Evolutionary conservation across 2,888 invertebrate species (phyloP), one percentile per base, ranked within the genome.

Genomic region (Ferdinandea cuprea): DNA sequence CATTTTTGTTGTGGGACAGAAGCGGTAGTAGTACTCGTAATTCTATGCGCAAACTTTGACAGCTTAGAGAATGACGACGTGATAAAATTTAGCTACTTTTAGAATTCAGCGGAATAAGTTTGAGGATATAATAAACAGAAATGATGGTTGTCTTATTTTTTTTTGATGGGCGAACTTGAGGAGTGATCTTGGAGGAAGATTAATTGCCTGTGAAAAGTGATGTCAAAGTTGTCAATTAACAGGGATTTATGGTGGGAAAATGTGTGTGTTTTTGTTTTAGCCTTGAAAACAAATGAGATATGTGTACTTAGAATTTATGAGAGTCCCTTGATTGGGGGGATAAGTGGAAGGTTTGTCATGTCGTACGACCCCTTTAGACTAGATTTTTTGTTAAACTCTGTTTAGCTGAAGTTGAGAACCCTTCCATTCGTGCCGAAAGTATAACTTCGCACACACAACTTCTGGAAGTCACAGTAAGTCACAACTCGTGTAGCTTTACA

Each of bases 11-110:
- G 40, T 61, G 54, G 59, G 59, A 68, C 66, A 50, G 21, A 9
- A 30, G 40, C 44, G 35, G 11, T 48, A 48, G 54, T 54, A 56
- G 32, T 46, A 30, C 13, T 17, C 32, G 25, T 63, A 35, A 65
- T 35, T 58, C 21, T 56, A 35, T 40, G 32, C 37, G 58, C 37
- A 50, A 32, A 71, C 42, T 80, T 50, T 56, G 68, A 65, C 71
- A 65, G 65, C 11, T 56, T 21, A 71, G 65, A 71, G 65, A 69
- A 50, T 71, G 63, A 69, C 48, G 40, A 74, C 58, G 48, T 37
- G 37, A 68, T 66, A 50, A 13, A 9, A 48, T 40, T 61, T 63
- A 28, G 17, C 19, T 54, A 7, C 32, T 73, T 61, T 50, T 56
- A 32, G 21, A 42, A 40, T 72, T 73, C 63, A 72, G 48, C 17